These are phyloP conservation scores for Tarsius wallacei DNA, from an alignment of 2,797 vertebrate genomes.

Conservation along the genomic window DNA sequence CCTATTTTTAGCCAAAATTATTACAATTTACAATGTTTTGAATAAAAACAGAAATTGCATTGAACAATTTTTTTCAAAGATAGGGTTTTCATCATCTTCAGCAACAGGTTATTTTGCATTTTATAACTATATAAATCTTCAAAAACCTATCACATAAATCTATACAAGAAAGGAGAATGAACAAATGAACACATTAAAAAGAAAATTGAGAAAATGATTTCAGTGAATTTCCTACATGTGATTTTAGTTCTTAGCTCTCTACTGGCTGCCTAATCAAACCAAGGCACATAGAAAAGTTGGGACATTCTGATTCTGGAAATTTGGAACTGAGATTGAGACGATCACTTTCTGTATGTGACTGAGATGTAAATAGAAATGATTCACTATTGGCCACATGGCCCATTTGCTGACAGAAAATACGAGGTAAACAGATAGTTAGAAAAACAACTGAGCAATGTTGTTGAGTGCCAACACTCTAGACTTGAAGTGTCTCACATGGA, in stretches of 20 bases:
- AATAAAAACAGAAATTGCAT: background rate
- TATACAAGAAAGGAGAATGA: background rate
- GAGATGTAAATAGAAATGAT: background rate
- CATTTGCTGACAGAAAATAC: background rate
- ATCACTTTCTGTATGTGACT: background rate
- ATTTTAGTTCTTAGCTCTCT: too few relatives aligned
- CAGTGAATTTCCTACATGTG: background rate
- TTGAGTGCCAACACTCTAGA: background rate
- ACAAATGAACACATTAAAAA: background rate
- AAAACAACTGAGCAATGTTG: background rate
- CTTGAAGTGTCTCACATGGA: background rate
- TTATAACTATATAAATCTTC: background rate
- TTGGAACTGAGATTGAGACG: background rate
- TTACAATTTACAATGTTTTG: slow-evolving; percentile 54
- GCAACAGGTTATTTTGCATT: background rate
- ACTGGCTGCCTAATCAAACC: background rate
- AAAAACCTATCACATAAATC: background rate
- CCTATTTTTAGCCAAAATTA: background rate
- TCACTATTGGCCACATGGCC: background rate
- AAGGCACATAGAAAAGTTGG: background rate
- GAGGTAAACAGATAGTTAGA: background rate
- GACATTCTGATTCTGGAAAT: background rate
- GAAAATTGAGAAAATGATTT: background rate
- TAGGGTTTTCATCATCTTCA: background rate
- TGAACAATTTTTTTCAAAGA: background rate